Conservation (phyloP, 2,113 vertebrate genomes). For the Helogale parvula region DNA sequence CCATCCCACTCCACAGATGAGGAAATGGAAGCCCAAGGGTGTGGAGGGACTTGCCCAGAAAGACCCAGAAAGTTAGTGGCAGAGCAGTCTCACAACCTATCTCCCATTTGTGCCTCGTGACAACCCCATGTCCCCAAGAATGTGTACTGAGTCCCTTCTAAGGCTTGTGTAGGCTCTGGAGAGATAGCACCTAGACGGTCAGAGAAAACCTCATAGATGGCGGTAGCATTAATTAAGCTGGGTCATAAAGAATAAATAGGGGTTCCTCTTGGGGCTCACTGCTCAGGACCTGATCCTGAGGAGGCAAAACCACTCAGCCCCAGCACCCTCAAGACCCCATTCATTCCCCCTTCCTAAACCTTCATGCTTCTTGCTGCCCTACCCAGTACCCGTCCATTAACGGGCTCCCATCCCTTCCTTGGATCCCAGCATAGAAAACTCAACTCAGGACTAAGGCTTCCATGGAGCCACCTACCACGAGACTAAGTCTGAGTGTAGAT, state of each 20-base stretch:
- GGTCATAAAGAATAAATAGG: neutral
- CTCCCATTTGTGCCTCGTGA: neutral
- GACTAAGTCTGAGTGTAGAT: neutral
- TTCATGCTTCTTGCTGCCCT: neutral
- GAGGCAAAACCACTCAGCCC: neutral
- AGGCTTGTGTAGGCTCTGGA: neutral
- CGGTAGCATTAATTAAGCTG: neutral
- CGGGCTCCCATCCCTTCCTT: neutral
- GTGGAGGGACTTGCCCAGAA: neutral
- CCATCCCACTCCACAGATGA: neutral
- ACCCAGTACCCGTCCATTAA: neutral
- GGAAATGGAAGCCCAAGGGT: neutral
- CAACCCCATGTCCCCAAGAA: neutral
- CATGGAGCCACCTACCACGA: neutral
- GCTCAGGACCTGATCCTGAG: neutral
- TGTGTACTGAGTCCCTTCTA: neutral
- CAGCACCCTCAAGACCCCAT: neutral
- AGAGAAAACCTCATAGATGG: neutral
- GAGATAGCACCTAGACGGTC: neutral
- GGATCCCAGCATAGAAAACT: constrained; percentile 25
- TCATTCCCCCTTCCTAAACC: neutral
- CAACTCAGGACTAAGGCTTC: neutral
- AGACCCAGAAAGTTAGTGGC: constrained; percentile 4
- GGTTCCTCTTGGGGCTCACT: neutral
- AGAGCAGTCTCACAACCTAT: neutral